Base-by-base conservation (phyloP, 2,888 invertebrate species). In the Pollenia angustigena region DNA sequence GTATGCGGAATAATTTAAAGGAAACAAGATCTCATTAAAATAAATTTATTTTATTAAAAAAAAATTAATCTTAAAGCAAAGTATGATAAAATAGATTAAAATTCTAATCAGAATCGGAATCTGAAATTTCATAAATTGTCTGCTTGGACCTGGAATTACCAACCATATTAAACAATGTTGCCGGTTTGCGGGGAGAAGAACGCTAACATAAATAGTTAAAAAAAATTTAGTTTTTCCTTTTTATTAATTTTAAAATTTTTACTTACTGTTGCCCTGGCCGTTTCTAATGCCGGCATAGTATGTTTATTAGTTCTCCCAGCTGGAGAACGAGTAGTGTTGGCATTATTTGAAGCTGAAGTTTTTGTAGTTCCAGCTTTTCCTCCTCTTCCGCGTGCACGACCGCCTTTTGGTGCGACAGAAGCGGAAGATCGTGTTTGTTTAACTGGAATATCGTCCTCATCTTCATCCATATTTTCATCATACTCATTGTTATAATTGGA, bases 331-430 rank as follows among this genome's bases (percentile, higher is more conserved):
- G 79, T 42, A 32, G 75, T 11, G 44, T 72, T 81, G n/a, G 62
- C 44, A 62, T 62, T 69, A 44, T 79, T 81, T 68, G 76, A 12
- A 14, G 72, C 42, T 62, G 78, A 16, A 4, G 56, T 60, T 52
- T 88, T 71, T 9, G 80, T 64, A 6, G 87, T n/a, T 18, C 52
- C 40, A 1, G 89, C 60, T 10, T 89, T 89, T 18, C 89, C 89
- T 7, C 89, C 90, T 14, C 89, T 90, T 2, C 90, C 89, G 16
- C 89, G 86, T 0, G 81, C 88, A 52, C 90, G 89, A n/a, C 89
- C 74, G 2, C 89, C 83, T 11, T 86, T 85, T n/a, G 87, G 72
- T 4, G 87, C 68, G 7, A 76, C 85, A 0, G 85, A 32, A 14
- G 87, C 32, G 11, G 74, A 81, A 14, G 86, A 16, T 8, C 85